phyloP scores from a whole-genome alignment of 2,797 vertebrate genomes.

The Dendrocincla tyrannina region DNA sequence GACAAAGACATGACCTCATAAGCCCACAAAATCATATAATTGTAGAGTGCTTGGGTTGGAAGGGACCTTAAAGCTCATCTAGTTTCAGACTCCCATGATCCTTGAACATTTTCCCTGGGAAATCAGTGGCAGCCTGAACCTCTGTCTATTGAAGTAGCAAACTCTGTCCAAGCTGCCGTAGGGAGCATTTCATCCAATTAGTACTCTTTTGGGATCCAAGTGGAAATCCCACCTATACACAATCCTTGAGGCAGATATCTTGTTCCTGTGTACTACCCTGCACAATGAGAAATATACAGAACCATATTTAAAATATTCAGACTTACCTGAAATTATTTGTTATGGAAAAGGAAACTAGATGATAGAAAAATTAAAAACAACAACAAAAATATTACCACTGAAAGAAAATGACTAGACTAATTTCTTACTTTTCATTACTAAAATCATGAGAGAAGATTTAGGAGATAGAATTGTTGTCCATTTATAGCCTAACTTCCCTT shows the following conservation, averaged over 20 bases:
- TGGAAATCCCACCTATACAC: neutral
- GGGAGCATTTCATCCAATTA: neutral
- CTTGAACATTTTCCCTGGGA: neutral
- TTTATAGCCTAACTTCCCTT: neutral
- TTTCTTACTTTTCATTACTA: neutral
- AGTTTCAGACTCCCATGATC: neutral
- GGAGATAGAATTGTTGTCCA: neutral
- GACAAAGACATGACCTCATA: neutral
- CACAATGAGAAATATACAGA: neutral
- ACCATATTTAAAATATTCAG: neutral
- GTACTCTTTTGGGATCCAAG: neutral
- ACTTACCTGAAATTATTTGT: neutral
- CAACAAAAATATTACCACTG: neutral
- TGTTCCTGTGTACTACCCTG: neutral
- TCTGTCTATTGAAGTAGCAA: neutral
- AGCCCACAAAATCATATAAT: neutral
- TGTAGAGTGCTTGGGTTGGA: neutral
- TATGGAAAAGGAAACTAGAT: neutral
- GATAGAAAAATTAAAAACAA: neutral
- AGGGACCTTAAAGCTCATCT: neutral
- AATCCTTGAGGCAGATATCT: neutral
- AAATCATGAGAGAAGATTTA: neutral
- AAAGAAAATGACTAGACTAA: neutral
- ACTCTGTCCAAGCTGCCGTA: neutral
- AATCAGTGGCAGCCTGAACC: accelerated